Evolutionary conservation across 2,888 invertebrate genomes (phyloP).

Genomic region (Euproctis similis): DNA sequence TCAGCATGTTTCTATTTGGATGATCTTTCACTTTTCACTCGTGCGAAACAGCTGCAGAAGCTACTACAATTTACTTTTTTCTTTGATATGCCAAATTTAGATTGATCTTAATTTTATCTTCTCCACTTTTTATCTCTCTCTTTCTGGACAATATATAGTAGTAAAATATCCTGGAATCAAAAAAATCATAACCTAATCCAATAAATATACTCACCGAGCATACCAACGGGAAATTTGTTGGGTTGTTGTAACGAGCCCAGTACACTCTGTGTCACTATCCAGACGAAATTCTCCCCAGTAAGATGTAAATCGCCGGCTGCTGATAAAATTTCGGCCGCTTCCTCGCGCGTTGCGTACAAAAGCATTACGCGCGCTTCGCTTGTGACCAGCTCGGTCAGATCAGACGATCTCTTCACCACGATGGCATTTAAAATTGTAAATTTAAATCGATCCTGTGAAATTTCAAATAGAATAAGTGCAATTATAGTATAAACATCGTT

Average conservation of each 20-base stretch:
- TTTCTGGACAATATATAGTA: too few species aligned
- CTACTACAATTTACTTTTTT: too few species aligned
- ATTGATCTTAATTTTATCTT: too few species aligned
- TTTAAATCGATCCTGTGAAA: constrained; percentile 65
- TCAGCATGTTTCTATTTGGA: too few species aligned
- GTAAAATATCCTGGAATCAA: too few species aligned
- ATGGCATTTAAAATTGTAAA: constrained; percentile 92
- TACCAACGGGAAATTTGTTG: constrained; percentile 89
- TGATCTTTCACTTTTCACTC: too few species aligned
- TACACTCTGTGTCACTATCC: constrained; percentile 97
- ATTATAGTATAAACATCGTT: not conserved
- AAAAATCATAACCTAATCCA: too few species aligned
- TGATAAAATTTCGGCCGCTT: constrained; percentile 87
- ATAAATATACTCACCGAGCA: constrained; percentile 85
- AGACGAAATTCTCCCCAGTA: constrained; percentile 94
- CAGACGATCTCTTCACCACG: constrained; percentile 83
- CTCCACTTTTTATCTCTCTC: too few species aligned
- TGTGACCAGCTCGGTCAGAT: constrained; percentile 87
- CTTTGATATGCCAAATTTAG: too few species aligned
- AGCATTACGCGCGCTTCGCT: constrained; percentile 95
- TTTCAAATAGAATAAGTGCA: too few species aligned
- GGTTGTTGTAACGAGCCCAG: constrained; percentile 84
- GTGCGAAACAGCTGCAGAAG: too few species aligned
- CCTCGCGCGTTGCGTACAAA: constrained; percentile 91
- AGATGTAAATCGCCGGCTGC: constrained; percentile 85